Evolutionary conservation across 92 coral and sea anemone genomes (phyloP).

Genomic region (Heteractis magnifica): DNA sequence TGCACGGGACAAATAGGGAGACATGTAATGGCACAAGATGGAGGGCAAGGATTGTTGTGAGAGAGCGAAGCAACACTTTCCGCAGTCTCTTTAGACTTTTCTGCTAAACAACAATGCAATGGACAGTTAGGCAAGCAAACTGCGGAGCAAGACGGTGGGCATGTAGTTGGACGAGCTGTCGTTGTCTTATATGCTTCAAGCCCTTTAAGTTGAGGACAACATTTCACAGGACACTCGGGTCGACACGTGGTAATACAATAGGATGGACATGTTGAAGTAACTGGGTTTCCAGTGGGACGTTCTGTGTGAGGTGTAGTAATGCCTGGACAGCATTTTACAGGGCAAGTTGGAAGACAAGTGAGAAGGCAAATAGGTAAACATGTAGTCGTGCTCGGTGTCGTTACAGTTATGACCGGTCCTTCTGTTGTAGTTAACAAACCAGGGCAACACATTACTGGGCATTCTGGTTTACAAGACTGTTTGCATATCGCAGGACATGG

Average conservation of each 20-base stretch:
- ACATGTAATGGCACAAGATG: conserved; percentile 31
- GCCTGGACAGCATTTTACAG: conserved; percentile 34
- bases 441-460: conserved; percentile 44
- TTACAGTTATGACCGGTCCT: conserved; percentile 10
- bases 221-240: conserved; percentile 29
- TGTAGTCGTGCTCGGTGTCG: conserved; percentile 17
- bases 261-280: conserved; percentile 20
- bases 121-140: conserved; percentile 38
- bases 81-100: conserved; percentile 1
- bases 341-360: conserved; percentile 31
- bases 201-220: conserved; percentile 30
- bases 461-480: conserved; percentile 26
- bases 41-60: conserved; percentile 30
- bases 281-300: neutral
- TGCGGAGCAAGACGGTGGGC: conserved; percentile 31
- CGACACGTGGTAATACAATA: conserved; percentile 18
- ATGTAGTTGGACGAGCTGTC: conserved; percentile 12
- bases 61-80: neutral
- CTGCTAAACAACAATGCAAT: conserved; percentile 27
- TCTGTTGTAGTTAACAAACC: conserved; percentile 14
- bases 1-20: conserved; percentile 40
- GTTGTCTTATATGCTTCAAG: conserved; percentile 12
- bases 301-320: conserved; percentile 21
- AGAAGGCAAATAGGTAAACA: conserved; percentile 19
- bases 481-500: conserved; percentile 23